These are phyloP conservation scores for Cisticola juncidis DNA, from an alignment of 2,113 vertebrate species.

Conservation along the genomic window DNA sequence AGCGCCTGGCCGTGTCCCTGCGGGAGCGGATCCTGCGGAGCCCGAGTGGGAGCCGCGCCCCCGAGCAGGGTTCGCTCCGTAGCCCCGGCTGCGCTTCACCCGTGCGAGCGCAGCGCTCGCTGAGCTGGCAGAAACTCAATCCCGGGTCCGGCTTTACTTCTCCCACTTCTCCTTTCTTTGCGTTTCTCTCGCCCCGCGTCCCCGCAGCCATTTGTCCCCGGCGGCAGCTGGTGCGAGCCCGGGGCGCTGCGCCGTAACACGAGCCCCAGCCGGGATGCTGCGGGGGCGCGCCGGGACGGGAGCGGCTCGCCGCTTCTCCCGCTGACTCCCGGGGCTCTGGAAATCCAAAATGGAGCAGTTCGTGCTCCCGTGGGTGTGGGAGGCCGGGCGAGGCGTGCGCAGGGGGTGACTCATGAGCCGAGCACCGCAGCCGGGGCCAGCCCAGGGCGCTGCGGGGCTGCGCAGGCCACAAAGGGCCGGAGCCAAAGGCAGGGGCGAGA, in stretches of 20 bases:
- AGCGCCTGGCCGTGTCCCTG: rapidly evolving
- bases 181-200: background rate
- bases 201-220: constrained; percentile 38
- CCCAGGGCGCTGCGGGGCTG: background rate
- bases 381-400: background rate
- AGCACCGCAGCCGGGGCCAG: background rate
- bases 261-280: background rate
- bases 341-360: background rate
- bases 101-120: background rate
- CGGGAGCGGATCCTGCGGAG: rapidly evolving
- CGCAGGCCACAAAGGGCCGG: background rate
- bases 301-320: background rate
- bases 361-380: background rate
- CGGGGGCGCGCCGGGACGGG: background rate
- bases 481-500: background rate
- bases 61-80: rapidly evolving
- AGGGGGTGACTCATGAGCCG: background rate
- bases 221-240: constrained; percentile 42
- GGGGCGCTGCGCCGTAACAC: background rate
- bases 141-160: background rate
- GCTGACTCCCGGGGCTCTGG: rapidly evolving
- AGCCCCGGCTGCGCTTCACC: rapidly evolving
- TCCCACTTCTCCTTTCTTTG: background rate
- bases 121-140: background rate
- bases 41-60: rapidly evolving